A percentile compares a stretch with the other conserved stretches of the same genome.
Evolutionary conservation across 64 coral and sea anemone species (phyloP).

Genomic region (Montipora efflorescens): DNA sequence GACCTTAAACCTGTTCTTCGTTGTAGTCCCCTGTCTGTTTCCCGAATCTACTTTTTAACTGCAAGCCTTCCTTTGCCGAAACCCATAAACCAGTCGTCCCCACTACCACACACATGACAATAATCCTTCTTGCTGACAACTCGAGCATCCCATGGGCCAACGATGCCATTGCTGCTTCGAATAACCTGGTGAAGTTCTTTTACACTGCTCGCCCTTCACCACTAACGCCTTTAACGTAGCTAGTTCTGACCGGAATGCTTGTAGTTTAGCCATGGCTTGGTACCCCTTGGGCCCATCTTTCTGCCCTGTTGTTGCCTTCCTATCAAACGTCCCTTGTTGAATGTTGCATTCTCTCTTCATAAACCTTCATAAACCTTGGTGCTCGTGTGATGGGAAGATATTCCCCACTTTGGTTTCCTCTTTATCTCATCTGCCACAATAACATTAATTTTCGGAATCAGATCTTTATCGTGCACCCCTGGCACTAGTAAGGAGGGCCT

Average conservation of each 20-base stretch:
- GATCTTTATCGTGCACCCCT: too few species aligned
- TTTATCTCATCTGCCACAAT: too few species aligned
- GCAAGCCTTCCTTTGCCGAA: slow-evolving; percentile 6
- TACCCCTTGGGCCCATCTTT: slow-evolving; percentile 23
- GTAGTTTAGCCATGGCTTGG: slow-evolving; percentile 39
- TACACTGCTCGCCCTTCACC: slow-evolving; percentile 15
- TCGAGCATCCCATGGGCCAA: neutral
- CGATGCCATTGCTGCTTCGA: neutral
- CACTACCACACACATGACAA: too few species aligned
- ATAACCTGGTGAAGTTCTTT: neutral
- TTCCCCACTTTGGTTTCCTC: too few species aligned
- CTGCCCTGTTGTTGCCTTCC: neutral
- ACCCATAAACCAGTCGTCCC: neutral
- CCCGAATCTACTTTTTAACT: neutral
- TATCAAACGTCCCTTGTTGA: neutral
- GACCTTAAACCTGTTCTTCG: slow-evolving; percentile 55
- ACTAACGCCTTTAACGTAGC: slow-evolving; percentile 51
- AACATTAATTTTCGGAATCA: too few species aligned
- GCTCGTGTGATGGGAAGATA: too few species aligned
- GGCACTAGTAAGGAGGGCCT: too few species aligned
- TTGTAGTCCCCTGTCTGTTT: slow-evolving; percentile 40
- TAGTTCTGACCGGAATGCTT: slow-evolving; percentile 6
- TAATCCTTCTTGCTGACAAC: neutral
- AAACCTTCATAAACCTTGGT: neutral
- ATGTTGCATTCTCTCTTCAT: neutral